Evolutionary conservation across 1,140 invertebrate genomes (phyloP).

Genomic region (Aplysia californica): DNA sequence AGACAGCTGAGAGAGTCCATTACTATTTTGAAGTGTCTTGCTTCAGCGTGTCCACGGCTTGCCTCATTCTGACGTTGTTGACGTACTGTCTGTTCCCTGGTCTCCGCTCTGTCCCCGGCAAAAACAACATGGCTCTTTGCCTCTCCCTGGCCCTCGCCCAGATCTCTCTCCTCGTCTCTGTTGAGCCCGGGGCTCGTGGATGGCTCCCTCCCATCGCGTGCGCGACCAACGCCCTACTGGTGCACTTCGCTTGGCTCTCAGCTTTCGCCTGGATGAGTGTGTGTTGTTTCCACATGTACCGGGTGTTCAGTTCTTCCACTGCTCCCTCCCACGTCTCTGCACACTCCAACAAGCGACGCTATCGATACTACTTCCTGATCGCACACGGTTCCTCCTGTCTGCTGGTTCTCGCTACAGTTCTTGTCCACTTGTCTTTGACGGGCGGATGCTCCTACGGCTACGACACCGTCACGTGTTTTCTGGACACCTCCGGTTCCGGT

Average conservation of each 20-base stretch:
- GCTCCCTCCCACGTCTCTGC: neutral
- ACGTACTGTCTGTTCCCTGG: slow-evolving; percentile 64
- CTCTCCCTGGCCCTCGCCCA: slow-evolving; percentile 65
- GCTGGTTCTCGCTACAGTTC: slow-evolving; percentile 2
- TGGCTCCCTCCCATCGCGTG: slow-evolving; percentile 42
- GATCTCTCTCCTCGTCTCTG: slow-evolving; percentile 63
- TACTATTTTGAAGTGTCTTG: slow-evolving; percentile 27
- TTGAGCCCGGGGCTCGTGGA: neutral
- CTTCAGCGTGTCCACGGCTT: slow-evolving; percentile 62
- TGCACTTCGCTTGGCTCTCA: slow-evolving; percentile 90
- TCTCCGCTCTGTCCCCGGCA: slow-evolving; percentile 67
- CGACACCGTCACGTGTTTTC: neutral
- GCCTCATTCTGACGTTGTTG: slow-evolving; percentile 62
- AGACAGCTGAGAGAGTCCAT: too few relatives aligned
- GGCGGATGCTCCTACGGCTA: slow-evolving; percentile 1
- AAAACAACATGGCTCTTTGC: slow-evolving; percentile 67
- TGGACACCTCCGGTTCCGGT: neutral
- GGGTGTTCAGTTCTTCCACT: slow-evolving; percentile 68
- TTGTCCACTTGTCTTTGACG: neutral
- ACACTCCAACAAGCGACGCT: neutral
- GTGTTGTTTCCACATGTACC: slow-evolving; percentile 75
- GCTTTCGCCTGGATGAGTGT: slow-evolving; percentile 96
- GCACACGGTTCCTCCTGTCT: neutral
- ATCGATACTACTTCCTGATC: neutral
- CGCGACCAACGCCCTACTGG: slow-evolving; percentile 75